Percentiles rank a stretch among this genome's conserved stretches.
These are phyloP conservation scores for Epinephelus lanceolatus DNA, from an alignment of 2,113 vertebrate species.

Conservation along the genomic window DNA sequence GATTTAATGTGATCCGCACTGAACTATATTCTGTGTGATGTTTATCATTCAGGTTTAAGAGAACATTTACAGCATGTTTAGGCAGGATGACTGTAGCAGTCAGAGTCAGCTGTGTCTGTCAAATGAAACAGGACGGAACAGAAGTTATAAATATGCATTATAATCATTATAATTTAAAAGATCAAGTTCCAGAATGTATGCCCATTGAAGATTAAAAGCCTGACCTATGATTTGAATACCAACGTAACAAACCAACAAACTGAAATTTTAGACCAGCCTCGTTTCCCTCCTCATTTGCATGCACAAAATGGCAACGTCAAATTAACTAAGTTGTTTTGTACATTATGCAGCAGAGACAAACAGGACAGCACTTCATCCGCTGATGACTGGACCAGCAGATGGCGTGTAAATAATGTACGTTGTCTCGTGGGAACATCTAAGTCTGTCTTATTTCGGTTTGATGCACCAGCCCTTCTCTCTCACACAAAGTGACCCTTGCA, in stretches of 20 bases:
- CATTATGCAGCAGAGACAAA: constrained; percentile 67
- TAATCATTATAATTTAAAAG: constrained; percentile 1
- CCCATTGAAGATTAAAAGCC: constrained; percentile 4
- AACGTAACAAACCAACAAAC: constrained; percentile 19
- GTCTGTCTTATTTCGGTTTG: constrained; percentile 60
- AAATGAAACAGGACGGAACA: background rate
- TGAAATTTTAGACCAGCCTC: background rate
- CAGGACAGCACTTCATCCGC: constrained; percentile 63
- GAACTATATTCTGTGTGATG: background rate
- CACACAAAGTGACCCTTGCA: constrained; percentile 51
- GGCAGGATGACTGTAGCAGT: background rate
- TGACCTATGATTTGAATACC: background rate
- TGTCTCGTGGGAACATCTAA: constrained; percentile 60
- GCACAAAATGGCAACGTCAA: constrained; percentile 31
- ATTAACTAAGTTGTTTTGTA: constrained; percentile 64
- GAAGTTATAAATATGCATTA: constrained; percentile 7
- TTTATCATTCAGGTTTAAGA: no score
- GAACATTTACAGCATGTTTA: background rate
- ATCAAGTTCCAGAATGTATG: background rate
- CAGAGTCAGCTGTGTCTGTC: background rate
- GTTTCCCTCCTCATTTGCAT: constrained; percentile 41
- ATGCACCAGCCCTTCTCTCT: constrained; percentile 33
- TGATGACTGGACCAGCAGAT: constrained; percentile 75
- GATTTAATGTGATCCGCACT: background rate
- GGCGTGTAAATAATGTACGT: constrained; percentile 73